Evolutionary conservation across 2,888 invertebrate species (phyloP).

Genomic region (Ashinkailepas kermadecensis): DNA sequence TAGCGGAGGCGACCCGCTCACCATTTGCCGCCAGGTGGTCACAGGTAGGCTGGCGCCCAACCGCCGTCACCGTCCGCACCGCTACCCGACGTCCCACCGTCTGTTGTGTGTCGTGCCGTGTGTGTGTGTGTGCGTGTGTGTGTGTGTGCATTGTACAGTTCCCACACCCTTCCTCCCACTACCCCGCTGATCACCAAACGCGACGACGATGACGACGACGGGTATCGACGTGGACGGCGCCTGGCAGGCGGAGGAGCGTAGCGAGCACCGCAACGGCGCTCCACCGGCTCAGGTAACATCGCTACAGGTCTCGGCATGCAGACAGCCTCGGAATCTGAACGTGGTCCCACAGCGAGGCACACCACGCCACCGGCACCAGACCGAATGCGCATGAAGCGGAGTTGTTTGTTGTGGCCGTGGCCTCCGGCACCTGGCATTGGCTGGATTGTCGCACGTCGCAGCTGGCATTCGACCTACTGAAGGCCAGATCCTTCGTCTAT

Average conservation of each 20-base stretch:
- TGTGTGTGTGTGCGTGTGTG: neutral
- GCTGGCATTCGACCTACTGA: neutral
- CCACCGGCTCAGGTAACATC: neutral
- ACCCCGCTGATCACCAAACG: neutral
- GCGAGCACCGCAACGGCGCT: neutral
- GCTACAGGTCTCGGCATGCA: neutral
- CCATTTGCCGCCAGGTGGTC: slow-evolving; percentile 37
- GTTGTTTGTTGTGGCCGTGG: neutral
- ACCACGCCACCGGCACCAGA: neutral
- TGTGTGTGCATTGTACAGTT: neutral
- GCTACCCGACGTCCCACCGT: slow-evolving; percentile 66
- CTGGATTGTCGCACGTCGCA: neutral
- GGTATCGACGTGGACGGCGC: neutral
- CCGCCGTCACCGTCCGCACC: slow-evolving; percentile 55
- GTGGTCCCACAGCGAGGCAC: neutral
- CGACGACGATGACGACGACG: neutral
- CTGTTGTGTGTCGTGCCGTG: slow-evolving; percentile 48
- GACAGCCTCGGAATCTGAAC: neutral
- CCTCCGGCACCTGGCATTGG: neutral
- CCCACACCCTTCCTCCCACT: neutral
- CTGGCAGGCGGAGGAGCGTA: neutral
- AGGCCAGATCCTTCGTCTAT: neutral
- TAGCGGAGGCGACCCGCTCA: slow-evolving; percentile 45
- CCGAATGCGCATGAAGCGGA: neutral
- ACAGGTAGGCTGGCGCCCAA: slow-evolving; percentile 58